Conservation (phyloP, 2,888 invertebrate species). For the Cartodere bifasciata region DNA sequence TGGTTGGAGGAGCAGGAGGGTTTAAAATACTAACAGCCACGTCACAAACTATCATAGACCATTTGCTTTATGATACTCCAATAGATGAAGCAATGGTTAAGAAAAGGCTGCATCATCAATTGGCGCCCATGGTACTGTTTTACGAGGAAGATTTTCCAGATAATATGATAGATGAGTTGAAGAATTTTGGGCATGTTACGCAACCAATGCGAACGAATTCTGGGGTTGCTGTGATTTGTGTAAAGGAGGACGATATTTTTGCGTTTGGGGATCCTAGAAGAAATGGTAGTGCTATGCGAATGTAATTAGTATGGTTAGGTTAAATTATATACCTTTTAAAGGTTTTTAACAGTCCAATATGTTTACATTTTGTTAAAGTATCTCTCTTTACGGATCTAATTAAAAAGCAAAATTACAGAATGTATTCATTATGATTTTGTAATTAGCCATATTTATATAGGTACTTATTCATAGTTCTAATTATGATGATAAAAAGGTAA, state of each 20-base stretch:
- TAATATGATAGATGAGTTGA: conserved; percentile 12
- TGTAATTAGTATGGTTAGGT: conserved; percentile 1
- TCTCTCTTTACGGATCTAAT: too few relatives aligned
- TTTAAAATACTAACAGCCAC: conserved; percentile 73
- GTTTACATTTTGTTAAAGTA: too few relatives aligned
- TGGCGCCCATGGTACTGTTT: conserved; percentile 59
- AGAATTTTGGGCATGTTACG: conserved; percentile 6
- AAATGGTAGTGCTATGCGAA: conserved; percentile 8
- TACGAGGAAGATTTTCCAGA: conserved; percentile 48
- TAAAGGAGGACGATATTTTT: conserved; percentile 6
- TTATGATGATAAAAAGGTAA: too few relatives aligned
- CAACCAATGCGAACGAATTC: not conserved
- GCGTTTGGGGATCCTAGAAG: conserved; percentile 12
- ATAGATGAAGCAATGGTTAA: conserved; percentile 56
- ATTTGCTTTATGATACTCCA: conserved; percentile 49
- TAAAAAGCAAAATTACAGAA: too few relatives aligned
- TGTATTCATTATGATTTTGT: too few relatives aligned
- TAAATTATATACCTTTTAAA: too few relatives aligned
- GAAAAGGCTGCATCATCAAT: conserved; percentile 76
- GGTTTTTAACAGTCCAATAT: too few relatives aligned
- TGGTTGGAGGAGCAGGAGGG: conserved; percentile 74
- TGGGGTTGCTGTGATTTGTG: not conserved
- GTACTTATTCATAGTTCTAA: too few relatives aligned
- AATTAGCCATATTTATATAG: too few relatives aligned
- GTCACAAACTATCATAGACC: conserved; percentile 50